Base-by-base conservation (phyloP, 2,113 vertebrate species). In the Poicephalus meyeri region DNA sequence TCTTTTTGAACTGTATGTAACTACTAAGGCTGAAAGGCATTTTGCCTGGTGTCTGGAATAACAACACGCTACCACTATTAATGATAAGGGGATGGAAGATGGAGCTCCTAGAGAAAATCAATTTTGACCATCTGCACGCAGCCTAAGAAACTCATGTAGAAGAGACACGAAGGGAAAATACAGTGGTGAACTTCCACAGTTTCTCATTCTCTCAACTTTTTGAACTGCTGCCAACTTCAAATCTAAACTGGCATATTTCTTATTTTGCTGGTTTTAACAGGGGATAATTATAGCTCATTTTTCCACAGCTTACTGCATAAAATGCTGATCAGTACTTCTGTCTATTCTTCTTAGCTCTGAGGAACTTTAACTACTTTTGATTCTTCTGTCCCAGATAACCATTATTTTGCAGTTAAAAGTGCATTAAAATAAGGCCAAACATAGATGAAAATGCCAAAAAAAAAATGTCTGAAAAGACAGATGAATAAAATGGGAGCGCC, bases 281-380 rank as follows among this genome's bases (percentile, higher is more conserved):
- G 37, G 71, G 86, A 76, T 93, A 96, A 96, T 96, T 94, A 94
- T 76, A 96, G 70, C 53, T 94, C 73, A 93, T 95, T 96, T 73
- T 96, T 96, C 88, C 65, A 92, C 65, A 79, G 65, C 56, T 90
- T 78, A 81, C 83, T 72, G 77, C 61, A 72, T 56, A 93, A 96
- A 96, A 95, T 69, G 88, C 93, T 96, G 93, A 95, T 58, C 88
- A 71, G 65, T 61, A 91, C 41, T 92, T 95, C 86, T 93, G 92
- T 79, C 93, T 89, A 61, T 94, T 95, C 92, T 93, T 94, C 61
- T 93, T 81, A 91, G 66, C 28, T 93, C 47, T 79, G 53, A 81
- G 31, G 39, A 93, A 92, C 65, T 81, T 90, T 76, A 96, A 92
- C 69, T 85, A n/a, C 65, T 90, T 96, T 82, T 93, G 88, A 95